Evolutionary conservation across 1,140 invertebrate species (phyloP).

Genomic region (Penaeus japonicus): DNA sequence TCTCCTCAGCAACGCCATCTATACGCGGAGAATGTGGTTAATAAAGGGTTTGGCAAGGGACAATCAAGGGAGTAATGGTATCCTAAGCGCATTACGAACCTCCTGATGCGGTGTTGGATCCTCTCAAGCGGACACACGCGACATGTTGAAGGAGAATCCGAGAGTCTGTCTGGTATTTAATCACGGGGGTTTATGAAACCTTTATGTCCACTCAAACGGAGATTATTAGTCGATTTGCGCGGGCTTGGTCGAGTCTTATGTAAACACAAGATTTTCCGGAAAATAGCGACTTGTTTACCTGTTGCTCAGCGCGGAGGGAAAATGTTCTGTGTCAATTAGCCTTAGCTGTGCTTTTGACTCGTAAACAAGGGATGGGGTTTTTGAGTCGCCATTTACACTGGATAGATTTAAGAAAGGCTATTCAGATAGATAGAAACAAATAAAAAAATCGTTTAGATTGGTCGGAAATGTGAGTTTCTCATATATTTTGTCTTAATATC

Average conservation of each 20-base stretch:
- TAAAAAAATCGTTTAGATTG: too few species aligned
- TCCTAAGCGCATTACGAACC: conserved; percentile 24
- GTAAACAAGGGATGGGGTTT: too few species aligned
- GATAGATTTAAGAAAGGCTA: too few species aligned
- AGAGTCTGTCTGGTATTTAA: conserved; percentile 29
- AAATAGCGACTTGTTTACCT: too few species aligned
- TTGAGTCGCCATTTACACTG: too few species aligned
- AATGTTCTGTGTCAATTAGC: too few species aligned
- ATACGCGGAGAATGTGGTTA: conserved; percentile 1
- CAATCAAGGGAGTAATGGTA: conserved; percentile 34
- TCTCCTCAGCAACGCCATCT: conserved; percentile 18
- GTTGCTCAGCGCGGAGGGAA: too few species aligned
- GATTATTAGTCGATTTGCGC: neutral
- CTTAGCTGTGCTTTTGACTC: too few species aligned
- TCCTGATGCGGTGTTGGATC: neutral
- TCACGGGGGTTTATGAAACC: conserved; percentile 31
- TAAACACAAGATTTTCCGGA: neutral
- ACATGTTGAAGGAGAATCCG: neutral
- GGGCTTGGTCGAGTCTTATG: neutral
- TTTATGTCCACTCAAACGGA: neutral
- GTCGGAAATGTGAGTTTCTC: too few species aligned
- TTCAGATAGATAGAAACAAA: too few species aligned
- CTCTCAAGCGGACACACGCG: neutral
- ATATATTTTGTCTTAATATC: too few species aligned
- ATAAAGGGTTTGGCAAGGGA: conserved; percentile 25